phyloP scores from a whole-genome alignment of 2,797 vertebrate genomes.

The Hoplostethus mediterraneus region DNA sequence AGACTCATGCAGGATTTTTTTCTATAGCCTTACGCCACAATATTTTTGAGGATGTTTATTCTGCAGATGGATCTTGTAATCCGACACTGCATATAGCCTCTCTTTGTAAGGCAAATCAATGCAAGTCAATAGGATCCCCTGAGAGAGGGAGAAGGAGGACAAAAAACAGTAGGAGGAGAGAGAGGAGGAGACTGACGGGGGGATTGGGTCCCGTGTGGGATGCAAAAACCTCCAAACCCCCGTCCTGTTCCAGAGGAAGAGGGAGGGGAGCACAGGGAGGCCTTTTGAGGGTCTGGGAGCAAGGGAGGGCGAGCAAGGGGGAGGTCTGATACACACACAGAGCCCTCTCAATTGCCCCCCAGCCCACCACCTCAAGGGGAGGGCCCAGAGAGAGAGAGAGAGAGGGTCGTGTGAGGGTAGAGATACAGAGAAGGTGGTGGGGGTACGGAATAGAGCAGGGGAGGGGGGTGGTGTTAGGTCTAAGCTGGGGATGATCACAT shows the following conservation, averaged over 20 bases:
- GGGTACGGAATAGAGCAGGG: slow-evolving; percentile 51
- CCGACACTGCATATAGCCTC: slow-evolving; percentile 55
- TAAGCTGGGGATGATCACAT: slow-evolving; percentile 86
- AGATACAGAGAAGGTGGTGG: slow-evolving; percentile 27
- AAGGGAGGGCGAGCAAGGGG: slow-evolving; percentile 31
- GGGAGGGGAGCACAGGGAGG: slow-evolving; percentile 42
- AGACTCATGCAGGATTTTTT: slow-evolving; percentile 23
- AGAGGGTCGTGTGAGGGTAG: slow-evolving; percentile 43
- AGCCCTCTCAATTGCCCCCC: slow-evolving; percentile 14
- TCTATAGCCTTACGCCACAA: slow-evolving; percentile 39
- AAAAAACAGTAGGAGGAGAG: slow-evolving; percentile 72
- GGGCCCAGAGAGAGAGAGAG: slow-evolving; percentile 43
- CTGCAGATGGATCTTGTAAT: slow-evolving; percentile 71
- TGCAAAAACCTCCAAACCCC: slow-evolving; percentile 69
- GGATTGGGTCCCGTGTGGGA: slow-evolving; percentile 74
- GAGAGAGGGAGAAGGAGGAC: slow-evolving; percentile 66
- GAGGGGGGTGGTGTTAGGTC: slow-evolving; percentile 64
- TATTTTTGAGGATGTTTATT: slow-evolving; percentile 60
- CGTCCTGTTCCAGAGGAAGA: slow-evolving; percentile 45
- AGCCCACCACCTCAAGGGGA: slow-evolving; percentile 60
- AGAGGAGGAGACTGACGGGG: slow-evolving; percentile 52
- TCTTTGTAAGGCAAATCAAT: slow-evolving; percentile 85
- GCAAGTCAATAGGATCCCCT: slow-evolving; percentile 78
- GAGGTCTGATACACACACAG: slow-evolving; percentile 44
- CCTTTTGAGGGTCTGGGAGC: slow-evolving; percentile 47